phyloP scores from a whole-genome alignment of 2,888 invertebrate genomes.

The Apomyelois bistriatella region DNA sequence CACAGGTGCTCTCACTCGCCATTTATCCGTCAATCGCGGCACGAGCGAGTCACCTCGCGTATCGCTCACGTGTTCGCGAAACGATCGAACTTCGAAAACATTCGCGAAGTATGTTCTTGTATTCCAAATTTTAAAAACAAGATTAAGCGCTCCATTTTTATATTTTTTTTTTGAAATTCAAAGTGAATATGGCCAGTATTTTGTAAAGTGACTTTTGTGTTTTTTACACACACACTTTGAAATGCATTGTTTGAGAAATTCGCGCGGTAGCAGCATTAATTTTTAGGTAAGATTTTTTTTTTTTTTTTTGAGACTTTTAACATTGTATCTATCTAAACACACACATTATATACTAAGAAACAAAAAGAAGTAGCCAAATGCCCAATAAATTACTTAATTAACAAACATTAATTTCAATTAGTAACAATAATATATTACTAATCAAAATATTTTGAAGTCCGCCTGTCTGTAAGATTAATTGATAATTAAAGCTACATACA shows the following conservation, averaged over 20 bases:
- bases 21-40: slow-evolving; percentile 68
- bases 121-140: slow-evolving; percentile 4
- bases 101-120: background rate
- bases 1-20: slow-evolving; percentile 60
- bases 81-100: slow-evolving; percentile 22
- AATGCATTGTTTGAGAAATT: slow-evolving; percentile 53
- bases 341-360: too few relatives aligned
- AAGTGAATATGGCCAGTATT: slow-evolving; percentile 2
- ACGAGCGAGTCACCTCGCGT: slow-evolving; percentile 55
- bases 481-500: background rate
- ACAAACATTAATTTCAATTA: background rate
- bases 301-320: too few relatives aligned
- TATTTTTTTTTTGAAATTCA: background rate
- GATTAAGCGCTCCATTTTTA: background rate
- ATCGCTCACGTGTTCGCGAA: slow-evolving; percentile 37
- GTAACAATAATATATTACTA: background rate
- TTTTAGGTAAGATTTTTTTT: slow-evolving; percentile 45
- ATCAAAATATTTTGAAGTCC: background rate
- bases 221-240: slow-evolving; percentile 30
- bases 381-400: background rate
- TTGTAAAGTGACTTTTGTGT: slow-evolving; percentile 16
- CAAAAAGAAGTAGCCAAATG: background rate
- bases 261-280: slow-evolving; percentile 34
- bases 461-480: background rate
- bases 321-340: too few relatives aligned